Conservation (phyloP, 1,140 invertebrate genomes). For the Megalopta genalis region DNA sequence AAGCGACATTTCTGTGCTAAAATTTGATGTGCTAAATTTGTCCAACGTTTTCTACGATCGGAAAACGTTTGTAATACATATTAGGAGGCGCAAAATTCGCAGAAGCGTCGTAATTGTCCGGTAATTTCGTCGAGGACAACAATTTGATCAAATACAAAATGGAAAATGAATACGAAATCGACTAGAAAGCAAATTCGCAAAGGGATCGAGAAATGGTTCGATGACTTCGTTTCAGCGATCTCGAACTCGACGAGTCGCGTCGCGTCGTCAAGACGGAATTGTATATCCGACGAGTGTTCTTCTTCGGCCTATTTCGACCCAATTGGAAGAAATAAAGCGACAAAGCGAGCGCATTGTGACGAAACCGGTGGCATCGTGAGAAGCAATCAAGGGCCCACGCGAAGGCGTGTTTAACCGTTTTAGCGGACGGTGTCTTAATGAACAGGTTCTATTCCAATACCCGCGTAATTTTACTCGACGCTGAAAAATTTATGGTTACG, state of each 20-base stretch:
- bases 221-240: not conserved
- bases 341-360: constrained; percentile 22
- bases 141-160: too few relatives aligned
- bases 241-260: constrained; percentile 25
- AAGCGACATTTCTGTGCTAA: too few relatives aligned
- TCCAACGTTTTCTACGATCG: too few relatives aligned
- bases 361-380: constrained; percentile 34
- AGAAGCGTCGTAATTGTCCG: too few relatives aligned
- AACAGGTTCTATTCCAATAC: not conserved
- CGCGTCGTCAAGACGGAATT: constrained; percentile 19
- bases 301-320: constrained; percentile 21
- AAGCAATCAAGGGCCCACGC: constrained; percentile 23
- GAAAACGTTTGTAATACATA: too few relatives aligned
- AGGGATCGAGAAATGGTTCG: not conserved
- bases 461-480: not conserved
- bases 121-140: too few relatives aligned
- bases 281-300: constrained; percentile 24
- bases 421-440: not conserved
- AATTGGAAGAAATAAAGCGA: constrained; percentile 45
- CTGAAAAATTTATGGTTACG: not conserved
- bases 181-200: too few relatives aligned
- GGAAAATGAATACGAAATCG: too few relatives aligned
- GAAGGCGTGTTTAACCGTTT: not conserved
- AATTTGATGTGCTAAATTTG: too few relatives aligned
- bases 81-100: too few relatives aligned